Evolutionary conservation across 2,113 vertebrate species (phyloP), one percentile per base, ranked within the genome.

Genomic region (Erinaceus europaeus): DNA sequence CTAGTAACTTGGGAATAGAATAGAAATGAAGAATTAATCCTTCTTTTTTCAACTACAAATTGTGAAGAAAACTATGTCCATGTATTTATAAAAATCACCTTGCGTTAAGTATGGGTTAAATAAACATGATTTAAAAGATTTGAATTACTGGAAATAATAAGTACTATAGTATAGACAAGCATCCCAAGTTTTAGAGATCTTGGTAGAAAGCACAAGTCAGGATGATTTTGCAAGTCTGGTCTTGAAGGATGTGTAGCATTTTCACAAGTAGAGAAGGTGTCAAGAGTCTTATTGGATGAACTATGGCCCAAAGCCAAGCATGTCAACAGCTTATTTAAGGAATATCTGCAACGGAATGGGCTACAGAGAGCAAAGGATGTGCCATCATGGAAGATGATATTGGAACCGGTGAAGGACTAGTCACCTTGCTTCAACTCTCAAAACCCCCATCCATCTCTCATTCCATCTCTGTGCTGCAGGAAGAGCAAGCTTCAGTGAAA

Each of bases 181-280:
- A 59, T 69, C 23, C 29, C 14, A 46, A 20, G 48, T 59, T 4
- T 62, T 87, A 85, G 27, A 71, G 55, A 81, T 88, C 78, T 82
- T 85, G 75, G 48, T 64, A 79, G 94, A 93, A 95, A 95, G 94
- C 95, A 95, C 92, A 95, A 94, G 55, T 84, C 75, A 87, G 32
- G 50, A 75, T 64, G 62, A 59, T 72, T 52, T 68, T 9, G 29
- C 23, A 73, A 79, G 71, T 44, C 75, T 89, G 71, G 23, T 1
- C 50, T 55, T 89, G 89, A 87, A 72, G 74, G 53, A 68, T 36
- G 42, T 84, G 40, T 42, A 69, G 64, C 52, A 42, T 75, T 89
- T 81, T 67, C 38, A 36, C 11, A 72, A 55, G 44, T 62, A 20
- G 44, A 38, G 25, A 32, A 69, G 48, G 11, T 44, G 15, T 11